Evolutionary conservation across 2,888 invertebrate genomes (phyloP).

Genomic region (Pedicia rivosa): DNA sequence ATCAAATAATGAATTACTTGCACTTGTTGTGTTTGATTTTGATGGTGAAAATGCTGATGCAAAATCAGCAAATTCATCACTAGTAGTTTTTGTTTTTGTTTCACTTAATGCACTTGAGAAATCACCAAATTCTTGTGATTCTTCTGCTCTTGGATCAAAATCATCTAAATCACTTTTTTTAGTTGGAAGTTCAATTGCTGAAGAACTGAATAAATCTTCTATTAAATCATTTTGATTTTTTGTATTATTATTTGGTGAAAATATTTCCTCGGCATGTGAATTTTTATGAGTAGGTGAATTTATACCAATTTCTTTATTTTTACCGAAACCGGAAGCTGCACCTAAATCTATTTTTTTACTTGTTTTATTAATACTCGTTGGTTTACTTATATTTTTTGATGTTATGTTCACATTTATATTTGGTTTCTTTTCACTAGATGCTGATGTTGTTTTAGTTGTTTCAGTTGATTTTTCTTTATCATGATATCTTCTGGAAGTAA

Average conservation of each 20-base stretch:
- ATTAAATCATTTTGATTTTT: conserved; percentile 32
- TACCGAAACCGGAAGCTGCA: conserved; percentile 55
- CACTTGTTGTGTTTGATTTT: conserved; percentile 8
- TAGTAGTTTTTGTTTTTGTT: conserved; percentile 12
- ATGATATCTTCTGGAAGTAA: conserved; percentile 23
- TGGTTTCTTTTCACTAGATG: conserved; percentile 5
- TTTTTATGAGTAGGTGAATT: conserved; percentile 31
- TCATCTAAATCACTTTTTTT: conserved; percentile 30
- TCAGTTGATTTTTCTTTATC: conserved; percentile 30
- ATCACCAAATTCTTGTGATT: conserved; percentile 55
- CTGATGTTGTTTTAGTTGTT: conserved; percentile 21
- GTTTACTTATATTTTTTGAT: background rate
- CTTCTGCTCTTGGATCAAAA: conserved; percentile 31
- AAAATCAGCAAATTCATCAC: conserved; percentile 71
- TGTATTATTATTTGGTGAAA: conserved; percentile 18
- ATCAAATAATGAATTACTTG: conserved; percentile 5
- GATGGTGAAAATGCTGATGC: conserved; percentile 44
- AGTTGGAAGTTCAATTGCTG: conserved; percentile 14
- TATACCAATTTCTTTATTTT: conserved; percentile 25
- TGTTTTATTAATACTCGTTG: conserved; percentile 16
- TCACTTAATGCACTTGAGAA: conserved; percentile 52
- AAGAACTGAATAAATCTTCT: conserved; percentile 34
- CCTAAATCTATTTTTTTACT: conserved; percentile 42
- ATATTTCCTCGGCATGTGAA: conserved; percentile 24
- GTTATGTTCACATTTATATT: conserved; percentile 1